phyloP scores from a whole-genome alignment of 2,888 invertebrate genomes.

The Eupeodes luniger region DNA sequence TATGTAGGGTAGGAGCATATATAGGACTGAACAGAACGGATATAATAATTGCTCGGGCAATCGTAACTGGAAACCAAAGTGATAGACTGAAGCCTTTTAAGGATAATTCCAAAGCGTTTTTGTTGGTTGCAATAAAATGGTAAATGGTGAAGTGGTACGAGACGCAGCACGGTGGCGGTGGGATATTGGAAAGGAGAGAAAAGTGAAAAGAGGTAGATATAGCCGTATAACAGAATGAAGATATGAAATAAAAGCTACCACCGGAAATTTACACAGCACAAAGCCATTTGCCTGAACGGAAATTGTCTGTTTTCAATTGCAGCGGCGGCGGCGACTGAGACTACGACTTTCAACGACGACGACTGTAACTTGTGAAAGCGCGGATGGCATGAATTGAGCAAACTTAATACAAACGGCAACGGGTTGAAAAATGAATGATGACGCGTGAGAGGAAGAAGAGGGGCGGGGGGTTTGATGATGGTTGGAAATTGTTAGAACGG shows the following conservation, averaged over 20 bases:
- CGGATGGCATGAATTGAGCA: slow-evolving; percentile 50
- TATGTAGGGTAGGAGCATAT: too few species aligned
- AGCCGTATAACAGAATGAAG: neutral
- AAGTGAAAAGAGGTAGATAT: neutral
- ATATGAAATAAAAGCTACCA: slow-evolving; percentile 70
- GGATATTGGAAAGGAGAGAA: neutral
- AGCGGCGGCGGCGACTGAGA: slow-evolving; percentile 21
- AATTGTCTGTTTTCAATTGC: slow-evolving; percentile 75
- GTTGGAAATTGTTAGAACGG: slow-evolving; percentile 46
- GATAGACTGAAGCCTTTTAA: slow-evolving; percentile 72
- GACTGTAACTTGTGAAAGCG: slow-evolving; percentile 38
- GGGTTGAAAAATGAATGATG: slow-evolving; percentile 3
- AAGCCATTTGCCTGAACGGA: slow-evolving; percentile 69
- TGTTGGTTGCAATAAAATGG: slow-evolving; percentile 10
- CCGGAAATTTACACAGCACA: slow-evolving; percentile 71
- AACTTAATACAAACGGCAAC: slow-evolving; percentile 19
- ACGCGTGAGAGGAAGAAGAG: neutral
- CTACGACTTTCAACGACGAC: neutral
- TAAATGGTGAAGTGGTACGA: neutral
- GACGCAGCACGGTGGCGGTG: too few species aligned
- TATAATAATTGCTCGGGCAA: slow-evolving; percentile 59
- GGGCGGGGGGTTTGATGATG: neutral
- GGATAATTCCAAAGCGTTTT: slow-evolving; percentile 56
- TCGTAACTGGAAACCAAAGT: slow-evolving; percentile 69
- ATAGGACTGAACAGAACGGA: slow-evolving; percentile 1